Base-by-base conservation (phyloP, 2,797 vertebrate genomes). In the Acomys russatus region DNA sequence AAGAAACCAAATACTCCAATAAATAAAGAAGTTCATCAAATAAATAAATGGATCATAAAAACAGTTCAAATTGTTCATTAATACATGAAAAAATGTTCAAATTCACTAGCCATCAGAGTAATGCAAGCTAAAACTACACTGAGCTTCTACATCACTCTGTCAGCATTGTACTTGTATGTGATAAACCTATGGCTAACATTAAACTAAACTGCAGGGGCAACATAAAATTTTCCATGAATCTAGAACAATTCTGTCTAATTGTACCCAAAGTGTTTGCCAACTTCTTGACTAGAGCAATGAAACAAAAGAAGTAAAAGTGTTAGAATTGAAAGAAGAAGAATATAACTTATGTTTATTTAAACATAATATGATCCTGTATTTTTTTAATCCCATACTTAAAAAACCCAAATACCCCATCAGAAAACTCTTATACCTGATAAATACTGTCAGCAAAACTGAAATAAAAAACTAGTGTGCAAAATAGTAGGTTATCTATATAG, bases 111-210 rank as follows among this genome's bases (percentile, higher is more conserved):
- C 66, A 76, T 63, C 51, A 83, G 63, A 49, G 9, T 88, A 92
- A 90, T 90, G 3, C 35, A 92, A 92, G 78, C 92, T 54, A 94
- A 96, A 95, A 79, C 64, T 84, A 66, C 14, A 73, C 28, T 91
- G 56, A 85, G 25, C 88, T 51, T 11, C 25, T 85, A 6, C 38
- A 73, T 88, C 88, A 88, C 17, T 9, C 38, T 78, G 30, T 23
- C 78, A 59, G 23, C 28, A 49, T 25, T 77, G 11, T 30, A 77
- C 2, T 15, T 77, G 51, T 51, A 30, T 63, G 20, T 77, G 74
- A 30, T 12, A 51, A 28, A 77, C 10, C 77, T 56, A 56, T n/a
- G 56, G 4, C 9, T 56, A 56, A 78, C 30, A 78, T 79, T 79
- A 56, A 10, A n/a, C 17, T n/a, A 56, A n/a, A 56, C 44, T 44